A percentile compares a stretch with the other conserved stretches of the same genome.
phyloP scores from a whole-genome alignment of 1,140 invertebrate species.

The Zelostemma sp. region DNA sequence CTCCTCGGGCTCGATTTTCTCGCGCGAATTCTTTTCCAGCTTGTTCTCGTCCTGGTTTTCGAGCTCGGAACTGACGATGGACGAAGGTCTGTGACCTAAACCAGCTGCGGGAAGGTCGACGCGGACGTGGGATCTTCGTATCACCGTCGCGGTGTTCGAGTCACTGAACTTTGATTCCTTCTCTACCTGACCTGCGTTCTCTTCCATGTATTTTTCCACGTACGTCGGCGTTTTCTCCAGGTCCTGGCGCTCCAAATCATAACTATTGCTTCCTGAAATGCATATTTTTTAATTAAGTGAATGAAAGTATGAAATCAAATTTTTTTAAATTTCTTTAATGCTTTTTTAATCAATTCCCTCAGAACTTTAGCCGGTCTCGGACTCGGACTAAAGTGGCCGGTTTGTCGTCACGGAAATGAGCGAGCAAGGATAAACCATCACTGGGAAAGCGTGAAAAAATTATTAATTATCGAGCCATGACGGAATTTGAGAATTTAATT shows the following conservation, averaged over 20 bases:
- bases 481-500: no score
- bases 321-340: no score
- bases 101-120: conserved; percentile 76
- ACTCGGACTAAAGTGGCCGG: conserved; percentile 47
- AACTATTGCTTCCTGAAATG: conserved; percentile 64
- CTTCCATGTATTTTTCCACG: conserved; percentile 48
- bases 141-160: conserved; percentile 62
- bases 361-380: conserved; percentile 54
- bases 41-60: conserved; percentile 60
- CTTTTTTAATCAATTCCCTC: conserved; percentile 41
- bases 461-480: no score
- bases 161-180: conserved; percentile 61
- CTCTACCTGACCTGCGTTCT: conserved; percentile 42
- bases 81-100: conserved; percentile 72
- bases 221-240: conserved; percentile 53
- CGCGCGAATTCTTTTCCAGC: not conserved
- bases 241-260: conserved; percentile 64
- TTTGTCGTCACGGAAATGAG: conserved; percentile 55
- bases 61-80: conserved; percentile 66
- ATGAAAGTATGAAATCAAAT: no score
- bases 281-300: not conserved
- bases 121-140: conserved; percentile 63
- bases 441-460: conserved; percentile 26
- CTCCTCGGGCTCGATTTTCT: conserved; percentile 3
- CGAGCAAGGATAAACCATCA: conserved; percentile 63